phyloP scores from a whole-genome alignment of 2,797 vertebrate species.

The Sparidentex hasta region DNA sequence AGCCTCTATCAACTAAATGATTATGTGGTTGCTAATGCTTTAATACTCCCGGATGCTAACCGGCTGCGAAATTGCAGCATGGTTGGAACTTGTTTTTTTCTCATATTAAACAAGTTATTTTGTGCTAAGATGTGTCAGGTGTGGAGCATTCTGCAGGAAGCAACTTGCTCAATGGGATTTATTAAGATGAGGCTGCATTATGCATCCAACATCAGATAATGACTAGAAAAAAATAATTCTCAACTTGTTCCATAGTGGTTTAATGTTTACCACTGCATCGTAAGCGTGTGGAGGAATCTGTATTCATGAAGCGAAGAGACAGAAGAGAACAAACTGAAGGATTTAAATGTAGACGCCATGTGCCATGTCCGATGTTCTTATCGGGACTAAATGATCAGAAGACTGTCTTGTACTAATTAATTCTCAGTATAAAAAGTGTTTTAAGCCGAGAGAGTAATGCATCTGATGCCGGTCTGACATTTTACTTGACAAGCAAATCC shows the following conservation, averaged over 20 bases:
- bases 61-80: constrained; percentile 44
- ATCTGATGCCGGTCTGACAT: neutral
- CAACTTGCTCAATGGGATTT: constrained; percentile 5
- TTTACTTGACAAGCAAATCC: neutral
- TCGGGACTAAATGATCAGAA: neutral
- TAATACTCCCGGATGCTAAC: constrained; percentile 33
- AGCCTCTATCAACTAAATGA: constrained; percentile 20
- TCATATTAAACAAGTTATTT: constrained; percentile 31
- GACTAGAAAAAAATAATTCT: constrained; percentile 29
- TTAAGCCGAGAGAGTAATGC: neutral
- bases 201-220: constrained; percentile 4
- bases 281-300: constrained; percentile 4
- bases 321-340: constrained; percentile 13
- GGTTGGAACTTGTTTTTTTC: constrained; percentile 7
- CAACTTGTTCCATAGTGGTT: constrained; percentile 19
- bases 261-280: neutral
- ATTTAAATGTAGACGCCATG: constrained; percentile 20
- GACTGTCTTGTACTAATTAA: constrained; percentile 11
- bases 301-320: neutral
- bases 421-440: neutral
- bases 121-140: constrained; percentile 21
- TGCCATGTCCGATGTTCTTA: constrained; percentile 1
- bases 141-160: constrained; percentile 14
- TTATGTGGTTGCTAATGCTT: constrained; percentile 23
- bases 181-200: constrained; percentile 37